Percentiles rank a stretch among this genome's conserved stretches.
Evolutionary conservation across 2,113 vertebrate species (phyloP).

Genomic region (Shinisaurus crocodilurus): DNA sequence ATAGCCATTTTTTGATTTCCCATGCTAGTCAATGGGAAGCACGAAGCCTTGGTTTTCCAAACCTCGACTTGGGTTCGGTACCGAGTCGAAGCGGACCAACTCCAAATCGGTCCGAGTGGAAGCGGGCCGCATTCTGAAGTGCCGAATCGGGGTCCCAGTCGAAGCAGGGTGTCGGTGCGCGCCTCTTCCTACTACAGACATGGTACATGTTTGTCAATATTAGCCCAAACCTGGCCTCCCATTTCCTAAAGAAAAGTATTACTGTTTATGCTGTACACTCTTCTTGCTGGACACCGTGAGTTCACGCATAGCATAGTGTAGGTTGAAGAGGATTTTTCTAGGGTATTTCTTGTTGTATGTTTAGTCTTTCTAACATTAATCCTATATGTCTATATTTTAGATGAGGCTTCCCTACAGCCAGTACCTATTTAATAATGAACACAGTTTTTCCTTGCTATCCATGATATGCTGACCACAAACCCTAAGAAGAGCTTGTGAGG

Average conservation of each 20-base stretch:
- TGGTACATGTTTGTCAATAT: neutral
- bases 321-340: neutral
- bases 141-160: too few species aligned
- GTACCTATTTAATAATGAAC: constrained; percentile 27
- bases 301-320: neutral
- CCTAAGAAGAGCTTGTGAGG: constrained; percentile 44
- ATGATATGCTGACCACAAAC: constrained; percentile 53
- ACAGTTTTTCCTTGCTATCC: constrained; percentile 36
- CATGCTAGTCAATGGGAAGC: too few species aligned
- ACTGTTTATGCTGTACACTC: neutral
- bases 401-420: constrained; percentile 36
- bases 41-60: too few species aligned
- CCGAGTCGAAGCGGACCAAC: too few species aligned
- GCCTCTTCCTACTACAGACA: neutral
- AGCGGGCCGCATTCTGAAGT: too few species aligned
- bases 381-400: constrained; percentile 33
- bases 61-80: too few species aligned
- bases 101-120: too few species aligned
- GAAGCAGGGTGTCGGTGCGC: too few species aligned
- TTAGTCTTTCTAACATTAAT: constrained; percentile 50
- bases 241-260: neutral
- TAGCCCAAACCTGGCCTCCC: neutral
- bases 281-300: neutral
- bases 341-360: neutral
- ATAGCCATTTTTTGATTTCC: too few species aligned